Conservation (phyloP, 1,140 invertebrate genomes). For the Listronotus bonariensis region DNA sequence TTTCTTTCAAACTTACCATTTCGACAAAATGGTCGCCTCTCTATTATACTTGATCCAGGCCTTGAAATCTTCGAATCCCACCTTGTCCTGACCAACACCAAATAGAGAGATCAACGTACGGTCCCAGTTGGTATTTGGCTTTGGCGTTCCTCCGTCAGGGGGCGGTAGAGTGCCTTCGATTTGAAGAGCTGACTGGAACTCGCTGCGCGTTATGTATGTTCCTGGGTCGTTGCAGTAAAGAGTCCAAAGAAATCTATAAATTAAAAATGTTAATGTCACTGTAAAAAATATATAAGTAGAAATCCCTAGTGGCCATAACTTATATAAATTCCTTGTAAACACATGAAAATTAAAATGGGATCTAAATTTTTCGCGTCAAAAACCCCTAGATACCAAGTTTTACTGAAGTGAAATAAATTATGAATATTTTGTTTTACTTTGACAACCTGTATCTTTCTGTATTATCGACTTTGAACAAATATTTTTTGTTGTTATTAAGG, state of each 20-base stretch:
- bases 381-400: no score
- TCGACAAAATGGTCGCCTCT: conserved; percentile 77
- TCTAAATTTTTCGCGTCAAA: no score
- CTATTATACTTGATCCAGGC: conserved; percentile 73
- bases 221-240: conserved; percentile 84
- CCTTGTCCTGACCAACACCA: conserved; percentile 60
- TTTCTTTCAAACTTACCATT: conserved; percentile 62
- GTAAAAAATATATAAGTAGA: no score
- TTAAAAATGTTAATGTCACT: no score
- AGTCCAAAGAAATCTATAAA: conserved; percentile 75
- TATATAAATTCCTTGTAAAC: no score
- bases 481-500: no score
- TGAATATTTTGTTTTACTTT: no score
- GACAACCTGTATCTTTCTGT: no score
- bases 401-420: no score
- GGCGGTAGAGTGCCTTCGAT: conserved; percentile 57
- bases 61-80: conserved; percentile 73
- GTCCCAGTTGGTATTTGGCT: conserved; percentile 49
- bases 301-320: no score
- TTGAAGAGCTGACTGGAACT: conserved; percentile 73
- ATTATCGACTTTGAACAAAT: no score
- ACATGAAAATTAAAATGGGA: no score
- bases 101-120: conserved; percentile 60
- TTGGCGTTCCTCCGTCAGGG: conserved; percentile 35
- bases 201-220: conserved; percentile 73